Base-by-base conservation (phyloP, 1,140 invertebrate species). In the Paracyclopina nana region DNA sequence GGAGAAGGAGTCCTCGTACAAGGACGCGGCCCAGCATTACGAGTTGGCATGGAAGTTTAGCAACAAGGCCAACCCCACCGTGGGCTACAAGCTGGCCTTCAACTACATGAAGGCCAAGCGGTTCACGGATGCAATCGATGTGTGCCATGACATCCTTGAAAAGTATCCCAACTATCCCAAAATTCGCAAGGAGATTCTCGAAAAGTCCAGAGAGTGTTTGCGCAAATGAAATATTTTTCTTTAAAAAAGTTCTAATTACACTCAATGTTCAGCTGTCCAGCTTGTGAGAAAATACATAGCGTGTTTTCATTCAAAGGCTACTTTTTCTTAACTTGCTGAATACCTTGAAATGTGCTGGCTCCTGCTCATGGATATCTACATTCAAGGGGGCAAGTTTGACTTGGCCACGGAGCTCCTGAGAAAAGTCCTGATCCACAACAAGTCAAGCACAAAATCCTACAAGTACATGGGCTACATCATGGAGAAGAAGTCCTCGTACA, bases 261-360 rank as follows among this genome's bases (percentile, higher is more conserved):
- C n/a, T n/a, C n/a, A n/a, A n/a, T n/a, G n/a, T n/a, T n/a, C n/a
- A n/a, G n/a, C n/a, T n/a, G n/a, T n/a, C n/a, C n/a, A n/a, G n/a
- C n/a, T n/a, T n/a, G n/a, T n/a, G n/a, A n/a, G n/a, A n/a, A n/a
- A n/a, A n/a, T n/a, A n/a, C n/a, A n/a, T n/a, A n/a, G n/a, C n/a
- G n/a, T n/a, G n/a, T n/a, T n/a, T n/a, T n/a, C n/a, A n/a, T n/a
- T n/a, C n/a, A n/a, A n/a, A n/a, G n/a, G n/a, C n/a, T n/a, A n/a
- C n/a, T n/a, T n/a, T n/a, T n/a, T n/a, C n/a, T n/a, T n/a, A n/a
- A n/a, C n/a, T n/a, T 59, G 87, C 88, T 0, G 88, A 96, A 59
- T 91, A 94, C 62, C 68, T 97, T 30, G 91, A 97, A 66, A 76
- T 79, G 54, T 85, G 84, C 62, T 97, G 91, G 92, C 60, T 97